These are phyloP conservation scores for Drosophila malerkotliana DNA, from an alignment of 1,140 invertebrate species.

Conservation along the genomic window DNA sequence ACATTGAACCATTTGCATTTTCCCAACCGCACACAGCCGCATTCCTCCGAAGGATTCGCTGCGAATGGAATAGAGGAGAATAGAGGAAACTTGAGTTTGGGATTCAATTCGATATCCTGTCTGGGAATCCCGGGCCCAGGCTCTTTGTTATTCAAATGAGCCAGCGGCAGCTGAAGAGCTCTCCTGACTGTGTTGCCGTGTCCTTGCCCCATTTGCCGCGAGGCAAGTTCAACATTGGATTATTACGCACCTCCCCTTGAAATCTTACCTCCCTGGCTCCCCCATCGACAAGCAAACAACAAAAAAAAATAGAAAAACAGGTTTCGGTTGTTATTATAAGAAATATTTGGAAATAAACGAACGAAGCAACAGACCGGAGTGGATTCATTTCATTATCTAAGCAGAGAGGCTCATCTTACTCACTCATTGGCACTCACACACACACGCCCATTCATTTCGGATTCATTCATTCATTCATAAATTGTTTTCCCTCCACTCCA, in stretches of 20 bases:
- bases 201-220: conserved; percentile 78
- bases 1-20: conserved; percentile 97
- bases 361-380: conserved; percentile 20
- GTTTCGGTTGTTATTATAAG: conserved; percentile 61
- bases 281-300: not conserved
- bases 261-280: not conserved
- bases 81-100: conserved; percentile 22
- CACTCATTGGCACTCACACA: conserved; percentile 15
- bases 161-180: conserved; percentile 58
- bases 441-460: conserved; percentile 34
- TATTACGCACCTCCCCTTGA: not conserved
- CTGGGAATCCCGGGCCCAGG: conserved; percentile 28
- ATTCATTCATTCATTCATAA: conserved; percentile 64
- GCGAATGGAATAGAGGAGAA: not conserved
- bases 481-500: conserved; percentile 55
- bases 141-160: conserved; percentile 73
- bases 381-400: conserved; percentile 62
- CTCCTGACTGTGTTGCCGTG: conserved; percentile 14
- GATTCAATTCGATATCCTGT: conserved; percentile 59
- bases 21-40: conserved; percentile 87
- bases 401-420: conserved; percentile 52
- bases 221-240: conserved; percentile 57
- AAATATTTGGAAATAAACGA: conserved; percentile 36
- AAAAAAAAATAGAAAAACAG: conserved; percentile 48
- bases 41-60: conserved; percentile 59